These are phyloP conservation scores for Python bivittatus DNA, from an alignment of 2,113 vertebrate genomes.

Conservation along the genomic window DNA sequence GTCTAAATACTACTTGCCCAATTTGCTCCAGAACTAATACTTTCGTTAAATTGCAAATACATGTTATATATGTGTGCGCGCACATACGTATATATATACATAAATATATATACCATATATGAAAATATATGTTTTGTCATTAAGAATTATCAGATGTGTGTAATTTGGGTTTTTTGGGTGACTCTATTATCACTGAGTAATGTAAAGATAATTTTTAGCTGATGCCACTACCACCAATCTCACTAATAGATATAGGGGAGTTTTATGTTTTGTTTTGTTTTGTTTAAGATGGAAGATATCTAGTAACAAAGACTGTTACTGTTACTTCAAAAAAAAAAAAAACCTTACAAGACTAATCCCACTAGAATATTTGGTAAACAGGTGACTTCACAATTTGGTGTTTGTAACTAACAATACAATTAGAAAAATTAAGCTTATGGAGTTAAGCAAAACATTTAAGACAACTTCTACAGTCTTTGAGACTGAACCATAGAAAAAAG, in stretches of 20 bases:
- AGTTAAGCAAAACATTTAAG: not conserved
- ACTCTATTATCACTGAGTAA: slow-evolving; percentile 2
- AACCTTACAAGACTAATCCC: not conserved
- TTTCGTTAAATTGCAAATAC: slow-evolving; percentile 47
- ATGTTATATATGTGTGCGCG: not conserved
- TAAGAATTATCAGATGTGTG: not conserved
- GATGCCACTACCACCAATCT: not conserved
- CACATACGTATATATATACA: not conserved
- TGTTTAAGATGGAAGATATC: not conserved
- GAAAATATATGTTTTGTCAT: slow-evolving; percentile 39
- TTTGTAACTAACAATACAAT: not conserved
- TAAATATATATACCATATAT: not conserved
- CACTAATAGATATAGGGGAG: not conserved
- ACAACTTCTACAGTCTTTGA: not conserved
- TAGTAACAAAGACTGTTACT: not conserved
- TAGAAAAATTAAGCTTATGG: not conserved
- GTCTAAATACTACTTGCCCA: slow-evolving; percentile 75
- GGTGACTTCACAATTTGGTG: not conserved
- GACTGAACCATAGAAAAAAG: no score
- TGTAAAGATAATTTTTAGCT: not conserved
- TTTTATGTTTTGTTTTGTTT: not conserved
- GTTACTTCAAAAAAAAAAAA: not conserved
- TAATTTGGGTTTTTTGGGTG: slow-evolving; percentile 3
- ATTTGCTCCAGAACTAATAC: slow-evolving; percentile 67
- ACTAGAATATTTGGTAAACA: not conserved